Percentiles rank a stretch among this genome's conserved stretches.
phyloP scores from a whole-genome alignment of 1,140 invertebrate species.

The Aculops lycopersici region DNA sequence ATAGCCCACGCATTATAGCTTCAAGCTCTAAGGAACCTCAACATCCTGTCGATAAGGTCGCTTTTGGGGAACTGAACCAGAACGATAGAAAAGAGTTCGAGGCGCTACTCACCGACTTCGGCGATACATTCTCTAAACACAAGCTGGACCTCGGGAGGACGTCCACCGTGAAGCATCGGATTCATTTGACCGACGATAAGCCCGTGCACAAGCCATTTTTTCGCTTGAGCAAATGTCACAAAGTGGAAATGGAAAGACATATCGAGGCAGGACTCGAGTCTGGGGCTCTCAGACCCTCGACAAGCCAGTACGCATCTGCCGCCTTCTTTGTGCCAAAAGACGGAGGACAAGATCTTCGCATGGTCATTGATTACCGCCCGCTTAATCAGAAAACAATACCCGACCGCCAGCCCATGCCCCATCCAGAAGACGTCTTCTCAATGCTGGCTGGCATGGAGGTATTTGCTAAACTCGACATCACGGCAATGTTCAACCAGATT shows the following conservation, averaged over 20 bases:
- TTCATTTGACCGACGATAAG: neutral
- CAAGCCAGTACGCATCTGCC: conserved; percentile 16
- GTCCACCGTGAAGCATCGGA: neutral
- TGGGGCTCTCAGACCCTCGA: no score
- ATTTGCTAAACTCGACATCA: conserved; percentile 14
- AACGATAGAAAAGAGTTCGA: no score
- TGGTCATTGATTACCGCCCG: conserved; percentile 19
- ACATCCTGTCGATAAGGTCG: no score
- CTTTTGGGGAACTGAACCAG: no score
- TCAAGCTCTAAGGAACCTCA: no score
- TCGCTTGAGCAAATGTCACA: neutral
- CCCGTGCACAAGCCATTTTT: neutral
- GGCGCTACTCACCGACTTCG: no score
- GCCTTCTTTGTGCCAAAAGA: conserved; percentile 19
- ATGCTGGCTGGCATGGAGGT: no score
- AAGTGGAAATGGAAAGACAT: conserved; percentile 12
- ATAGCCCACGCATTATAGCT: no score
- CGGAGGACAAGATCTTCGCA: conserved; percentile 14
- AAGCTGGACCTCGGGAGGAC: neutral
- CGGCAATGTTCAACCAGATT: conserved; percentile 3
- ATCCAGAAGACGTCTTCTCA: no score
- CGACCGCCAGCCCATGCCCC: no score
- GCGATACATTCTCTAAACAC: neutral
- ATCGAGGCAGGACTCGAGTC: conserved; percentile 14
- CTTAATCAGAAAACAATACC: conserved; percentile 11